Evolutionary conservation across 2,888 invertebrate genomes (phyloP), one percentile per base, ranked within the genome.

Genomic region (Capitulum mitella): DNA sequence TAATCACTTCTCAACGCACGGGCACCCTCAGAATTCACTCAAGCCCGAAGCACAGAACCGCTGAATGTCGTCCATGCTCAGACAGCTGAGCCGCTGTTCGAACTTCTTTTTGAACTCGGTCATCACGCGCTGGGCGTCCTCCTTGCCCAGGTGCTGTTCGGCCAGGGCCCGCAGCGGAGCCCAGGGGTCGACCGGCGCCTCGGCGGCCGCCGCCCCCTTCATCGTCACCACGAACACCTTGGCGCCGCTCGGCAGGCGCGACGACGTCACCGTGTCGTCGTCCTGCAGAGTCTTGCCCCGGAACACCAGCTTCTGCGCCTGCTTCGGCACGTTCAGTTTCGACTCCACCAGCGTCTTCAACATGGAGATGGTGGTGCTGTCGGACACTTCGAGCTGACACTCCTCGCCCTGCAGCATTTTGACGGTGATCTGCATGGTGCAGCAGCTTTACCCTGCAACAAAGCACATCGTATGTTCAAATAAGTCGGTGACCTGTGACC

Each of bases 11-110:
- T n/a, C n/a, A n/a, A n/a, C n/a, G n/a, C n/a, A n/a, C n/a, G n/a
- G n/a, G n/a, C n/a, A n/a, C 37, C 1, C 8, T 70, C 70, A 70
- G 40, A 70, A 70, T 40, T 70, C 40, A 0, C 1, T 40, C 37
- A 70, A 26, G 29, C 40, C 37, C 5, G 70, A 70, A 26, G 70
- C 70, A 40, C 70, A 70, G 12, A 40, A 70, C 26, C 40, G 70
- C 40, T 70, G 70, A 6, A 70, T 70, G 26, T 70, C 70, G 40
- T 70, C 70, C 37, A 70, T 70, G 70, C 40, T 70, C 70, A 70
- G 37, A 5, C 22, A 16, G 37, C 40, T 26, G 10, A 70, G 70
- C 10, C 40, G 70, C 19, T 12, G 29, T 10, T 70, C 37, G 26
- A 70, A 70, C 70, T 40, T 70, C 70, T 70, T 70, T 40, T 70